Evolutionary conservation across 2,113 vertebrate species (phyloP), one percentile per base, ranked within the genome.

Genomic region (Pao palembangensis): DNA sequence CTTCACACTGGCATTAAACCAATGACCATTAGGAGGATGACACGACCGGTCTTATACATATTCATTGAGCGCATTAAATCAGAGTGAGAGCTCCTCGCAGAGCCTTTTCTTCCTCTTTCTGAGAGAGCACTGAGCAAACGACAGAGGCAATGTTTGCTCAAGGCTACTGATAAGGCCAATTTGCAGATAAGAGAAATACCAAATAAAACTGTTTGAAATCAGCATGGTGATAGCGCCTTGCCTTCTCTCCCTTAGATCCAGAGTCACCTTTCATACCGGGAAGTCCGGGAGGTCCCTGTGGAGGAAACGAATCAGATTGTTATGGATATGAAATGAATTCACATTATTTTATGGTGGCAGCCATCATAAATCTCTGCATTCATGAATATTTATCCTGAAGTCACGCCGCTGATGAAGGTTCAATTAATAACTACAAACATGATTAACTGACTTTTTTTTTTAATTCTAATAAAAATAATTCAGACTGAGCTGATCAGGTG

Each of bases 231-330:
- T 81, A 75, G 75, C 46, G 44, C 58, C 78, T 81, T 86, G 94
- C 97, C 95, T 99, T 99, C 73, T 98, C 97, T 85, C 97, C 97
- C 84, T 99, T 98, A 54, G 43, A 89, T 51, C 97, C 97, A 18
- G 95, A 94, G 67, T 96, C 95, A 78, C 97, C 97, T 88, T 98
- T 98, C 87, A 99, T 87, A 55, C 97, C 97, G 61, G 91, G 94
- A 79, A 99, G 92, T 73, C 97, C 97, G 65, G 96, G 92, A 48
- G 97, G 97, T 44, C 97, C 97, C 97, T 99, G 52, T 18, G 80
- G 46, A 68, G 55, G 18, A 61, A 23, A 23, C 58, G n/a, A 74
- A 64, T 67, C 50, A 58, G 11, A 64, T 52, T 66, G 53, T 75
- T 21, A 71, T 67, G 66, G 55, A 50, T n/a, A 51, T 13, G 20